Percentiles rank a stretch among this genome's conserved stretches.
phyloP scores from a whole-genome alignment of 2,888 invertebrate species.

The Apotomis betuletana region DNA sequence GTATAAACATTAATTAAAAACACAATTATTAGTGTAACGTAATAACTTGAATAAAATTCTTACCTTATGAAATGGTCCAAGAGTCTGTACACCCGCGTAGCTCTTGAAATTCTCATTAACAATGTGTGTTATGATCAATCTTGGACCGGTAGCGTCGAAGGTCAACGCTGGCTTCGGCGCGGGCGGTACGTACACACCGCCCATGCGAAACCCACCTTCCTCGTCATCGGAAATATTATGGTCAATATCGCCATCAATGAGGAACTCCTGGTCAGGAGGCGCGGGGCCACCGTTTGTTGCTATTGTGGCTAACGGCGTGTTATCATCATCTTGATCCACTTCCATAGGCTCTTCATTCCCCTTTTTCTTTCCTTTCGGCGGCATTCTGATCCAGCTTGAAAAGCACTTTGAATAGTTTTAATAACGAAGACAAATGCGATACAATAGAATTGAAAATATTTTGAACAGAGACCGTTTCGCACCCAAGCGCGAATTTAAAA shows the following conservation, averaged over 20 bases:
- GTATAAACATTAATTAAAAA: too few relatives aligned
- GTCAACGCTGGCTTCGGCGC: conserved; percentile 87
- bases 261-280: conserved; percentile 48
- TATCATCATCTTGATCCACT: conserved; percentile 69
- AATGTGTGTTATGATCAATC: conserved; percentile 95
- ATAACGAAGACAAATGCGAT: neutral
- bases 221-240: conserved; percentile 80
- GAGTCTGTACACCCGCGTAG: conserved; percentile 91
- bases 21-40: too few relatives aligned
- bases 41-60: too few relatives aligned
- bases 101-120: conserved; percentile 98
- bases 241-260: conserved; percentile 64
- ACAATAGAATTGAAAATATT: conserved; percentile 22
- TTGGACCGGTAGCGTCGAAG: conserved; percentile 89
- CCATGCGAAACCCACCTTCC: conserved; percentile 89
- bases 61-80: conserved; percentile 99
- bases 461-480: conserved; percentile 39
- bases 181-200: conserved; percentile 93
- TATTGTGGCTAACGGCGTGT: conserved; percentile 45
- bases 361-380: conserved; percentile 62
- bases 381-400: conserved; percentile 52
- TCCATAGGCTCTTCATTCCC: conserved; percentile 71
- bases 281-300: conserved; percentile 47
- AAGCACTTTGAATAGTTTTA: conserved; percentile 15
- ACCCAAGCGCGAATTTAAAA: conserved; percentile 29